Percentiles rank a stretch among this genome's conserved stretches.
Evolutionary conservation across 2,888 invertebrate species (phyloP).

Genomic region (Drosophila phalerata): DNA sequence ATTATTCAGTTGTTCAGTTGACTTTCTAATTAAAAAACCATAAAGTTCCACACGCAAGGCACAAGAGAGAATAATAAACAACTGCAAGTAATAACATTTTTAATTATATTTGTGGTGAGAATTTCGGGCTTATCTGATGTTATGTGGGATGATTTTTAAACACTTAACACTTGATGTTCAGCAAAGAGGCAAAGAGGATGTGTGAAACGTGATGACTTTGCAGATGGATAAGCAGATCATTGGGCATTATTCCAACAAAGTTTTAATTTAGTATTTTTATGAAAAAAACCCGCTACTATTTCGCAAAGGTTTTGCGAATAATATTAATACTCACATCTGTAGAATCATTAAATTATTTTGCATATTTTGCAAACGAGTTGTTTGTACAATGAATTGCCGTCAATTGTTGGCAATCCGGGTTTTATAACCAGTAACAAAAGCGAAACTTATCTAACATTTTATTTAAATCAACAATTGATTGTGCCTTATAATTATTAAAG

Average conservation of each 20-base stretch:
- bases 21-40: constrained; percentile 63
- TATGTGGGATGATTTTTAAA: constrained; percentile 48
- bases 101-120: constrained; percentile 61
- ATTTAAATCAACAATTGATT: constrained; percentile 33
- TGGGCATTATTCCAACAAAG: not conserved
- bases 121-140: constrained; percentile 44
- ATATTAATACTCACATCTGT: constrained; percentile 40
- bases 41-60: constrained; percentile 51
- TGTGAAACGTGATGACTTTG: constrained; percentile 46
- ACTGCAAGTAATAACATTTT: constrained; percentile 47
- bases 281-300: constrained; percentile 37
- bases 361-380: constrained; percentile 58
- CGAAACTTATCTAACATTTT: constrained; percentile 27
- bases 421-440: constrained; percentile 35
- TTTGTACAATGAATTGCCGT: constrained; percentile 53
- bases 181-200: constrained; percentile 21
- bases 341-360: constrained; percentile 51
- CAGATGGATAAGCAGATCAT: constrained; percentile 26
- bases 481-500: constrained; percentile 28
- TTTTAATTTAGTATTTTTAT: not conserved
- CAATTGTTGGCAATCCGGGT: constrained; percentile 65
- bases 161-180: constrained; percentile 4
- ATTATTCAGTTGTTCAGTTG: constrained; percentile 36
- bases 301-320: constrained; percentile 43
- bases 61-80: constrained; percentile 50